Base-by-base conservation (phyloP, 2,888 invertebrate genomes). In the Netelia inedita region DNA sequence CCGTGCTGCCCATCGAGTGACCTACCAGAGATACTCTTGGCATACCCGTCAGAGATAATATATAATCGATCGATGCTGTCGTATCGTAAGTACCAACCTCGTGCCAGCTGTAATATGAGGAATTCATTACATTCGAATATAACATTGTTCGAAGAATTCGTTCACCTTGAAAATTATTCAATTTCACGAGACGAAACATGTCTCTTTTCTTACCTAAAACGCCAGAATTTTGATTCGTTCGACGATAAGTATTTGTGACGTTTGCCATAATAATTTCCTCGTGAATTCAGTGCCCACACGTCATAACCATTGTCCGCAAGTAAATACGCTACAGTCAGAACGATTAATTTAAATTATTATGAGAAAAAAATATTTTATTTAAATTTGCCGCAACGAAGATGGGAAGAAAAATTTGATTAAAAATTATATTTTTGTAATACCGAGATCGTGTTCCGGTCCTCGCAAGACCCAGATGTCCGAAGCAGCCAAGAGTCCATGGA, bases 1-100 rank as follows among this genome's bases (percentile, higher is more conserved):
- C 85, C 1, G 91, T 90, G 35, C 89, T 85, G n/a, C 92, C 92
- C 92, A 92, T 91, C 3, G 92, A 91, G 72, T 91, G 90, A 11
- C 91, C 92, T 65, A 92, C 85, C 46, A 92, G 73, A 0, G 91
- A 88, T 9, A 91, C 74, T 78, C 86, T 87, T n/a, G 86, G 79
- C 86, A 88, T 85, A 1, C 88, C 87, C 0, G 92, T 91, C 41
- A 76, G 9, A 0, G 83, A 86, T 35, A 92, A 73, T 3, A 91
- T 88, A 75, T 90, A 88, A 82, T 92, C 91, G 53, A 92, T 90
- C 16, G 88, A 82, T 14, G 91, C 88, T 63, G 90, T 83, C 53
- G 86, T 86, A 76, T 92, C 92, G 72, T 90, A 90, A 28, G 88
- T 74, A 8, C 91, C 92, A 21, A 87, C 88, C 75, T 92, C 92